Percentiles rank a stretch among this genome's conserved stretches.
Evolutionary conservation across 2,797 vertebrate species (phyloP).

Genomic region (Chelidonichthys spinosus): DNA sequence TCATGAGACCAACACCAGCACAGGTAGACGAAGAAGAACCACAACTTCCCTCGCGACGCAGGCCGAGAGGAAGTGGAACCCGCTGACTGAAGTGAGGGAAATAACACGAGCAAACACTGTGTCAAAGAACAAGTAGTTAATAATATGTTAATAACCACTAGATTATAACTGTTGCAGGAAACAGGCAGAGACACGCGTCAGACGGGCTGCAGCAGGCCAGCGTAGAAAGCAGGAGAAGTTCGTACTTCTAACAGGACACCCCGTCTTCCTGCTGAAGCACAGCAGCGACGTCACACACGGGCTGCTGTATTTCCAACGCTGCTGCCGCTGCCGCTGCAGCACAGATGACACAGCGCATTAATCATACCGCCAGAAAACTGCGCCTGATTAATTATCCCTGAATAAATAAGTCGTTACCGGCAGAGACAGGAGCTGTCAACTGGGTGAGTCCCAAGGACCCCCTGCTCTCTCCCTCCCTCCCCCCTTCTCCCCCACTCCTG

Average conservation of each 20-base stretch:
- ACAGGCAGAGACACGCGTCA: too few relatives aligned
- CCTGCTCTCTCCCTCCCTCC: slow-evolving; percentile 33
- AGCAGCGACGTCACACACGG: slow-evolving; percentile 14
- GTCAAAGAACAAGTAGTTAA: background rate
- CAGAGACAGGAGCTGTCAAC: slow-evolving; percentile 81
- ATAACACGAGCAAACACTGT: background rate
- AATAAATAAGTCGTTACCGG: slow-evolving; percentile 85
- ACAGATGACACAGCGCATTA: slow-evolving; percentile 80
- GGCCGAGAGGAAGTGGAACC: background rate
- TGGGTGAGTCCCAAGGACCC: slow-evolving; percentile 68
- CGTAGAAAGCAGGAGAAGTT: background rate
- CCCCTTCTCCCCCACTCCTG: slow-evolving; percentile 23
- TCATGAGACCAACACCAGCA: slow-evolving; percentile 5
- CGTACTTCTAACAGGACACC: slow-evolving; percentile 10
- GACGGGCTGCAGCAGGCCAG: too few relatives aligned
- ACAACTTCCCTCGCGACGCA: background rate
- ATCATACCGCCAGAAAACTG: slow-evolving; percentile 77
- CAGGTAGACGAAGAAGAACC: background rate
- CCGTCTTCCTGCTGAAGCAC: background rate
- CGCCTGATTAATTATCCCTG: slow-evolving; percentile 83
- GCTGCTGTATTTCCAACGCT: slow-evolving; percentile 44
- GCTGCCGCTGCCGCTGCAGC: slow-evolving; percentile 41
- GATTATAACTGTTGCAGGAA: too few relatives aligned
- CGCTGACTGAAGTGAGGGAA: background rate
- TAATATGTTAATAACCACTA: background rate